These are phyloP conservation scores for Caenorhabditis zanzibari DNA, from an alignment of 2,888 invertebrate genomes.

Conservation along the genomic window DNA sequence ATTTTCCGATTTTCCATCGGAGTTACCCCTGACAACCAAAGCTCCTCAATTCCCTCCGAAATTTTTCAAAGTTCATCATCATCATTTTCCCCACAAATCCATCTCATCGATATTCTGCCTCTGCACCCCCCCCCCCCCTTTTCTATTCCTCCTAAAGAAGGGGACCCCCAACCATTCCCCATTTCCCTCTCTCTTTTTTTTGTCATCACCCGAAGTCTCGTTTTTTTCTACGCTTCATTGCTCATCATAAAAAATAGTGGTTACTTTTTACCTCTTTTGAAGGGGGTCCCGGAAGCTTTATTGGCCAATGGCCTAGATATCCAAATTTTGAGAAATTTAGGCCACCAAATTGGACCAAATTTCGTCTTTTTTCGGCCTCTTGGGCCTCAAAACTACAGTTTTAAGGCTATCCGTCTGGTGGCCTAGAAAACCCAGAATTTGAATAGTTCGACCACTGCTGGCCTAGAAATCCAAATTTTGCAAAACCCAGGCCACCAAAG, in stretches of 20 bases:
- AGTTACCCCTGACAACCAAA: neutral
- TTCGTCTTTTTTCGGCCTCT: too few relatives aligned
- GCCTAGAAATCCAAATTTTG: too few relatives aligned
- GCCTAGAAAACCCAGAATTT: too few relatives aligned
- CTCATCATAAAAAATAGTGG: too few relatives aligned
- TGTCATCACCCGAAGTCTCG: neutral
- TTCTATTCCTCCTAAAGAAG: neutral
- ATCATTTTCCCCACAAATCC: neutral
- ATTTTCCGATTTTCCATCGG: neutral
- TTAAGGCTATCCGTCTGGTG: too few relatives aligned
- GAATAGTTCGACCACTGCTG: too few relatives aligned
- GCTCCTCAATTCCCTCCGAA: neutral
- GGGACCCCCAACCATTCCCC: neutral
- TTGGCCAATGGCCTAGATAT: neutral
- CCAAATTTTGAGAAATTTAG: neutral
- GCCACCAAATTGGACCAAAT: neutral
- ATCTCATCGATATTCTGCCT: neutral
- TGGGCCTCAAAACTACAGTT: too few relatives aligned
- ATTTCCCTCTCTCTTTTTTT: neutral
- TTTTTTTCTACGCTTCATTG: constrained; percentile 2
- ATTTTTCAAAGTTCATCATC: constrained; percentile 13
- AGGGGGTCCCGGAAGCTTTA: neutral
- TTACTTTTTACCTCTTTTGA: neutral
- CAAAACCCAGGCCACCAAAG: too few relatives aligned
- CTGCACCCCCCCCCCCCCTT: neutral